Conservation (phyloP, 2,797 vertebrate species). For the Halcyon smyrnensis region DNA sequence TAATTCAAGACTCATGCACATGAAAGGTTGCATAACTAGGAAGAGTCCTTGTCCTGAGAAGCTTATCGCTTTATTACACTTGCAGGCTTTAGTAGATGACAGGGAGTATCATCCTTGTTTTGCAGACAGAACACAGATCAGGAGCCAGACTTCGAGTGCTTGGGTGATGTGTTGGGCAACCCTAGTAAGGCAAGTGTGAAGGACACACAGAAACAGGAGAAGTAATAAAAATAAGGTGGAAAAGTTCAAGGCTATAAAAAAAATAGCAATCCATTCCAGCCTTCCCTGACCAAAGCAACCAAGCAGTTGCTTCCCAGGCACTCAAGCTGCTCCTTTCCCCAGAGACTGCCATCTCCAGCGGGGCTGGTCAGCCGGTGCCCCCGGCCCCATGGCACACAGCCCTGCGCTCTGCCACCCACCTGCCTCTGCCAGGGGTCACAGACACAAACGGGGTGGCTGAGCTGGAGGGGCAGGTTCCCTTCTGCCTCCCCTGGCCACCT, state of each 20-base stretch:
- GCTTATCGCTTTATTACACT: neutral
- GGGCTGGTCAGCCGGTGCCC: neutral
- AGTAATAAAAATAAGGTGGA: neutral
- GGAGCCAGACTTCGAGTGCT: neutral
- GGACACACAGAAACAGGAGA: neutral
- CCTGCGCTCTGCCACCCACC: neutral
- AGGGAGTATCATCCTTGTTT: neutral
- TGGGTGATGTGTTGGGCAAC: neutral
- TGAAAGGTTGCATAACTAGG: neutral
- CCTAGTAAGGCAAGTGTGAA: neutral
- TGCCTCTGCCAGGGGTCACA: fast-evolving
- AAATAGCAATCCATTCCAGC: neutral
- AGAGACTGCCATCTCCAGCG: neutral
- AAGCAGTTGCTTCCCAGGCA: neutral
- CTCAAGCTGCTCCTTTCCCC: neutral
- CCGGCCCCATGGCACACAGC: neutral
- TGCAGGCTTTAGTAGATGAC: neutral
- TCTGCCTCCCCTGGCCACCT: neutral
- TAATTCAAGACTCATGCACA: neutral
- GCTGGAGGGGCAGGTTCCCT: neutral
- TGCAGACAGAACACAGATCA: neutral
- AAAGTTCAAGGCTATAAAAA: neutral
- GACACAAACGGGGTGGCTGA: neutral
- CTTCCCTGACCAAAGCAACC: neutral
- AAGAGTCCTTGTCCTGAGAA: neutral